These are phyloP conservation scores for Natator depressus DNA, from an alignment of 2,113 vertebrate species.

Conservation along the genomic window DNA sequence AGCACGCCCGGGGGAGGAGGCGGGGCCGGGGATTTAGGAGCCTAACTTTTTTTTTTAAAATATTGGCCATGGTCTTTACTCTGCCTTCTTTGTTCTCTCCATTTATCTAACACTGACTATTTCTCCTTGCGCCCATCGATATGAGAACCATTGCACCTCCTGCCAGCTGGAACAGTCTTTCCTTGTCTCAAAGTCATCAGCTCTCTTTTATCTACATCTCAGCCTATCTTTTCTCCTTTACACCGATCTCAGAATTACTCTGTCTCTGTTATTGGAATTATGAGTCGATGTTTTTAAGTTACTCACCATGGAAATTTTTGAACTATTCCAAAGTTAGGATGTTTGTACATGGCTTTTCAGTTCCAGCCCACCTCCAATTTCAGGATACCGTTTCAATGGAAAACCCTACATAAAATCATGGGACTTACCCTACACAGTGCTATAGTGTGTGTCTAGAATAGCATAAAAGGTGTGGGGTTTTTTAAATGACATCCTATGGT, in stretches of 20 bases:
- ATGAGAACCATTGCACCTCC: background rate
- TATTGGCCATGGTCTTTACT: background rate
- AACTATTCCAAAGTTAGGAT: background rate
- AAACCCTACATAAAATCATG: background rate
- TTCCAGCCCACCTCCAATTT: background rate
- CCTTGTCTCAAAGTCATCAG: background rate
- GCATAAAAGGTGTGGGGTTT: background rate
- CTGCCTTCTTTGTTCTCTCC: background rate
- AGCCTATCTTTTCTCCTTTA: background rate
- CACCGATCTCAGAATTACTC: background rate
- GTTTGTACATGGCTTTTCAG: background rate
- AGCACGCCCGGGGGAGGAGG: too few relatives aligned
- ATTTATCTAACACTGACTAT: background rate
- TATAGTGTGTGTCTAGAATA: background rate
- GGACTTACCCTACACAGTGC: background rate
- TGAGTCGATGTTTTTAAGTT: accelerated
- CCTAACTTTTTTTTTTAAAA: background rate
- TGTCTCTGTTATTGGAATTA: background rate
- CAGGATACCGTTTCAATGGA: background rate
- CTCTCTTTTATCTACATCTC: background rate
- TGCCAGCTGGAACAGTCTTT: background rate
- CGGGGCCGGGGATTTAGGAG: background rate
- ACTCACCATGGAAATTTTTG: background rate
- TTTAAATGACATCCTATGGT: background rate
- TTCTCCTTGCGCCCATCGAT: background rate